phyloP scores from a whole-genome alignment of 1,140 invertebrate genomes.

The Pseudomyrmex sp. region DNA sequence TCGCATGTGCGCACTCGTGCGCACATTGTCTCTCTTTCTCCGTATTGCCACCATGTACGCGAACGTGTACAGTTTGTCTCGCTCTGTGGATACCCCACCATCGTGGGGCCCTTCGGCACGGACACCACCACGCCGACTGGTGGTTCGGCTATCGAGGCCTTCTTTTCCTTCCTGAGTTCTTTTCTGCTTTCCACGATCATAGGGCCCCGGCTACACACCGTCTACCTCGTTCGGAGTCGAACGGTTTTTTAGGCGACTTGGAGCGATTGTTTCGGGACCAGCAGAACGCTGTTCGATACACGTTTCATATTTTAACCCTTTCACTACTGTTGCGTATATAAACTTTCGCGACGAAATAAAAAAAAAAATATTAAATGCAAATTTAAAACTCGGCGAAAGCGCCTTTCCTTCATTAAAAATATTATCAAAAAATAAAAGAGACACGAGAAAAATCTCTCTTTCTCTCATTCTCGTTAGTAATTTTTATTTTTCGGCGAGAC shows the following conservation, averaged over 20 bases:
- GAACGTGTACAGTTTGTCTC: slow-evolving; percentile 16
- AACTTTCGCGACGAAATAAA: not conserved
- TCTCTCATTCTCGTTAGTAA: too few species aligned
- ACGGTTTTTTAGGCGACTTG: slow-evolving; percentile 38
- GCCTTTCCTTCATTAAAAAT: too few species aligned
- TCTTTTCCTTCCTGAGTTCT: slow-evolving; percentile 65
- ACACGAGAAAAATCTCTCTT: not conserved
- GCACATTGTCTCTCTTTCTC: slow-evolving; percentile 29
- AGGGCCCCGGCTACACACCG: slow-evolving; percentile 16
- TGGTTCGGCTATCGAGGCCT: slow-evolving; percentile 27
- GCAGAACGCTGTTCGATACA: not conserved
- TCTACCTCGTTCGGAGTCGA: slow-evolving; percentile 25
- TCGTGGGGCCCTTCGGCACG: slow-evolving; percentile 36
- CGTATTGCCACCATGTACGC: too few species aligned
- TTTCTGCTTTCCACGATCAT: slow-evolving; percentile 66
- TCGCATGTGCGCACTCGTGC: too few species aligned
- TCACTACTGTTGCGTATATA: not conserved
- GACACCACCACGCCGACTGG: not conserved
- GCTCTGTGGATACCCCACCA: slow-evolving; percentile 26
- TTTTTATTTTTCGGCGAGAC: not conserved
- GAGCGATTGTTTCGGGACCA: slow-evolving; percentile 32
- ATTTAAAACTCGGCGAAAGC: too few species aligned
- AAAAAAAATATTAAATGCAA: not conserved
- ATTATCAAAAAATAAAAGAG: too few species aligned
- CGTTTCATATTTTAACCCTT: not conserved